phyloP scores from a whole-genome alignment of 2,888 invertebrate species.

The Philopedon plagiatum region DNA sequence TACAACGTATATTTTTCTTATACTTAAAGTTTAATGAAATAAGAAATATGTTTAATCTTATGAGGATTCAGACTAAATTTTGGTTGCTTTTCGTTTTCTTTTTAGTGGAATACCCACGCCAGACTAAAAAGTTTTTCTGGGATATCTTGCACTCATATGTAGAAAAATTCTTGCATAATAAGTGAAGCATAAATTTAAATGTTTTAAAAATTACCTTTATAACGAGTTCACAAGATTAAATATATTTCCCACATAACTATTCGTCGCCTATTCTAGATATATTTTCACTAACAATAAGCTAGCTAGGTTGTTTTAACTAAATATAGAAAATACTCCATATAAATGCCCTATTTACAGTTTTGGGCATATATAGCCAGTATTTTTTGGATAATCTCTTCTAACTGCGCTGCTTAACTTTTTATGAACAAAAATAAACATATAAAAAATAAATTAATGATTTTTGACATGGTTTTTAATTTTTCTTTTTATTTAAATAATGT shows the following conservation, averaged over 20 bases:
- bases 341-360: slow-evolving; percentile 41
- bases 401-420: slow-evolving; percentile 30
- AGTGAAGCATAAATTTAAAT: no score
- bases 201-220: no score
- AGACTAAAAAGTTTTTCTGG: no score
- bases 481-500: neutral
- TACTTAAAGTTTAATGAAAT: slow-evolving; percentile 8
- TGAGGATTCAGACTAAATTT: neutral
- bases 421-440: slow-evolving; percentile 1
- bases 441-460: slow-evolving; percentile 8
- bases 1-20: slow-evolving; percentile 38
- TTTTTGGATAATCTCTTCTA: slow-evolving; percentile 47
- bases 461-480: slow-evolving; percentile 3
- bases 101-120: no score
- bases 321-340: slow-evolving; percentile 35
- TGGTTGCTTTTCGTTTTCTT: no score
- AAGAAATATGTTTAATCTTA: slow-evolving; percentile 1
- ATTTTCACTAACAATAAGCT: neutral
- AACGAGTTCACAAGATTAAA: no score
- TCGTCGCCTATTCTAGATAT: neutral
- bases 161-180: no score
- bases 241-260: neutral
- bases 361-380: slow-evolving; percentile 28
- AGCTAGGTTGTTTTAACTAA: slow-evolving; percentile 27
- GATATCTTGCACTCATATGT: no score